Evolutionary conservation across 1,140 invertebrate species (phyloP).

Genomic region (Bombus huntii): DNA sequence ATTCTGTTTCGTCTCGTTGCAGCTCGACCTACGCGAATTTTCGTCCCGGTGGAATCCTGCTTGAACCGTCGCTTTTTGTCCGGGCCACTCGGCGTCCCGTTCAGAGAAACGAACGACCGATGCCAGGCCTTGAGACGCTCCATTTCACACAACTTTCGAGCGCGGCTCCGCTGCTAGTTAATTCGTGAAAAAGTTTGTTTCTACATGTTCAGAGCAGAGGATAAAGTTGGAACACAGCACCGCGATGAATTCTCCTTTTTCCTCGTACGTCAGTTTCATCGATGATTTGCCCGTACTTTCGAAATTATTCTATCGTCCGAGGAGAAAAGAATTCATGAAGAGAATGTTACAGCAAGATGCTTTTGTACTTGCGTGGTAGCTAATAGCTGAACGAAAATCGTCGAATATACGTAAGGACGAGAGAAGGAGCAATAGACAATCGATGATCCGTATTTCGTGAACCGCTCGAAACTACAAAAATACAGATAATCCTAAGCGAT

Average conservation of each 20-base stretch:
- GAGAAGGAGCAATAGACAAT: background rate
- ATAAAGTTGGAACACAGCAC: background rate
- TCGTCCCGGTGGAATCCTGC: background rate
- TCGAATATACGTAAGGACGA: too few species aligned
- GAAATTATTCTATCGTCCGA: background rate
- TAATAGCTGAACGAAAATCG: background rate
- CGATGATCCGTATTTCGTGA: background rate
- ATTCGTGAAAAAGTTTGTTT: background rate
- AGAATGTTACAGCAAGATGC: background rate
- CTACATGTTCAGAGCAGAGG: fast-evolving
- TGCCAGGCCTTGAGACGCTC: background rate
- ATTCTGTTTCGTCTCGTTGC: conserved; percentile 1
- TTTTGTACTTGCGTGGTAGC: too few species aligned
- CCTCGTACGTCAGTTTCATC: background rate
- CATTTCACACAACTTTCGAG: background rate
- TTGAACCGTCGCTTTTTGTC: background rate
- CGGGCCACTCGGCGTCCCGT: background rate
- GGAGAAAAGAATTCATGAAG: background rate
- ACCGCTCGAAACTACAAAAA: background rate
- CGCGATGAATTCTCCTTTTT: background rate
- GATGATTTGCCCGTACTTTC: background rate
- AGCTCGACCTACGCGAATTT: conserved; percentile 1
- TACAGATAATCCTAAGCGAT: background rate
- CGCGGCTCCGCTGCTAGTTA: background rate
- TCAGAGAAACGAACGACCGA: conserved; percentile 1